Evolutionary conservation across 2,888 invertebrate genomes (phyloP).

Genomic region (Sminthurides aquaticus): DNA sequence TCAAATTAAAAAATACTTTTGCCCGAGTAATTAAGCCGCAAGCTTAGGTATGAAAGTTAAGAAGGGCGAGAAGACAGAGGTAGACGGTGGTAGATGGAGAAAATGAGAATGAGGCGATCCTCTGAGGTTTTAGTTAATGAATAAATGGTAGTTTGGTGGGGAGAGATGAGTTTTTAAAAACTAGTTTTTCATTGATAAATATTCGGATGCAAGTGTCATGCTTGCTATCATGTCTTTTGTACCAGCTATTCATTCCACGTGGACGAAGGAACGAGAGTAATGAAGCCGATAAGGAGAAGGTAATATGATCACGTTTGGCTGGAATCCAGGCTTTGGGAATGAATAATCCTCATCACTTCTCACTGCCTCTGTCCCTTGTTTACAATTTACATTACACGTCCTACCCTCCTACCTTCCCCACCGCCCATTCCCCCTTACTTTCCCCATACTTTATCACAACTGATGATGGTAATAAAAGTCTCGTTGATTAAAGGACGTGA

Average conservation of each 20-base stretch:
- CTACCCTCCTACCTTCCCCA: neutral
- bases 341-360: neutral
- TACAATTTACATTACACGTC: neutral
- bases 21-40: too few species aligned
- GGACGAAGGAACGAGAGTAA: neutral
- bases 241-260: too few species aligned
- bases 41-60: too few species aligned
- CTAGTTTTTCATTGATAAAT: too few species aligned
- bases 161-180: too few species aligned
- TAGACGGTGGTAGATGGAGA: too few species aligned
- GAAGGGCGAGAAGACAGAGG: too few species aligned
- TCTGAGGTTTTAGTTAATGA: neutral
- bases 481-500: constrained; percentile 3
- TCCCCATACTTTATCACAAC: neutral
- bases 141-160: neutral
- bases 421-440: neutral
- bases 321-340: neutral
- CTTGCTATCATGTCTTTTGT: too few species aligned
- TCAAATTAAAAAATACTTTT: too few species aligned
- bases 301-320: neutral
- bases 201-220: too few species aligned
- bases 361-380: constrained; percentile 1
- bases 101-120: too few species aligned
- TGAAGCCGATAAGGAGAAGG: neutral
- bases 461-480: constrained; percentile 9